Conservation (phyloP, 23 tunicate genomes). For the Botrylloides violaceus region DNA sequence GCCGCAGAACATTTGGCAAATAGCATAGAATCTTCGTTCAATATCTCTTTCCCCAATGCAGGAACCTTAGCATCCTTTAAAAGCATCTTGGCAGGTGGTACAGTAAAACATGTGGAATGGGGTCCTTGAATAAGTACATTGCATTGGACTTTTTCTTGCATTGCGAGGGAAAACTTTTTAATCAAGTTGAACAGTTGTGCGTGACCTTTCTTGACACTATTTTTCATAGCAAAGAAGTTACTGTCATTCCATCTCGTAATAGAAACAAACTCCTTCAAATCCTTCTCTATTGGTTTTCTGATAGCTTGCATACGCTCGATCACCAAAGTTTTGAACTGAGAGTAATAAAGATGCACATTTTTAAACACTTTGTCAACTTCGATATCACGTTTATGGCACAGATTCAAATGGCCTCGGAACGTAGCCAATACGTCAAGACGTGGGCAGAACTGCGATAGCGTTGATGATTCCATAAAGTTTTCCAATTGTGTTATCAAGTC, state of each 20-base stretch:
- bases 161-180: conserved; percentile 37
- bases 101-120: neutral
- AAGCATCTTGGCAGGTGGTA: neutral
- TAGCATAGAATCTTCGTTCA: neutral
- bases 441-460: conserved; percentile 31
- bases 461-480: conserved; percentile 45
- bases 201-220: conserved; percentile 41
- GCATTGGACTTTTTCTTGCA: conserved; percentile 28
- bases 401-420: conserved; percentile 19
- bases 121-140: conserved; percentile 27
- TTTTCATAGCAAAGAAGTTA: conserved; percentile 62
- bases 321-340: conserved; percentile 22
- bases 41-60: neutral
- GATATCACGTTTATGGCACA: neutral
- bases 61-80: neutral
- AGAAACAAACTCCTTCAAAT: conserved; percentile 57
- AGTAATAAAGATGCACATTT: conserved; percentile 55
- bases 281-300: conserved; percentile 71
- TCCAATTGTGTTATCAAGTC: conserved; percentile 49
- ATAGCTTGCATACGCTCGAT: conserved; percentile 27
- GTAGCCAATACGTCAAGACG: conserved; percentile 21
- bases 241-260: conserved; percentile 81
- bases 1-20: neutral
- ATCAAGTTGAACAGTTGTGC: conserved; percentile 61
- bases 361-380: conserved; percentile 7